Evolutionary conservation across 2,113 vertebrate species (phyloP).

Genomic region (Lepus europaeus): DNA sequence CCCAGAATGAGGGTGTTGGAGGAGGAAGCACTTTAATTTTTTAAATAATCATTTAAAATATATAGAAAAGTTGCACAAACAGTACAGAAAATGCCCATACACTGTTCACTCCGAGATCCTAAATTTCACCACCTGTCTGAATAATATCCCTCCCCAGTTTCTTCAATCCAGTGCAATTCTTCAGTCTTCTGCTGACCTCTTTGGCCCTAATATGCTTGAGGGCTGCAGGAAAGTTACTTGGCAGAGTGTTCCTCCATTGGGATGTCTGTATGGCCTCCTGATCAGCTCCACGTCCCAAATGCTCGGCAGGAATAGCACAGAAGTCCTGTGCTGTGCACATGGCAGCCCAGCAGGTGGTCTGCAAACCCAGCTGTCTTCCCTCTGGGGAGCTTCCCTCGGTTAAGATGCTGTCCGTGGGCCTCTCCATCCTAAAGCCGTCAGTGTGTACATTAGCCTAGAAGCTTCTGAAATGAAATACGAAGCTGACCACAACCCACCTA

Average conservation of each 20-base stretch:
- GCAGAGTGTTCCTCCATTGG: background rate
- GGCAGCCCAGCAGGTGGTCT: background rate
- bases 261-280: background rate
- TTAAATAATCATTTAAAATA: background rate
- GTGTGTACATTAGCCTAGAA: background rate
- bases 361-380: background rate
- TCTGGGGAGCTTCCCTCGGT: background rate
- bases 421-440: background rate
- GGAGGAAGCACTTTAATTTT: background rate
- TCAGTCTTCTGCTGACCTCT: background rate
- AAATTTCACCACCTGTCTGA: background rate
- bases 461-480: background rate
- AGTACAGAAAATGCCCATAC: background rate
- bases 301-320: background rate
- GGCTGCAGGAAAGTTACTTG: background rate
- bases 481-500: background rate
- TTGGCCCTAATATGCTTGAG: background rate
- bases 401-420: background rate
- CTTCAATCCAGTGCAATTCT: background rate
- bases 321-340: background rate
- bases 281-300: background rate
- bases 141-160: background rate
- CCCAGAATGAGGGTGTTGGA: background rate
- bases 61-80: background rate
- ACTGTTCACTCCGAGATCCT: background rate